Conservation (phyloP, 2,797 vertebrate species). For the Chelidonichthys spinosus region DNA sequence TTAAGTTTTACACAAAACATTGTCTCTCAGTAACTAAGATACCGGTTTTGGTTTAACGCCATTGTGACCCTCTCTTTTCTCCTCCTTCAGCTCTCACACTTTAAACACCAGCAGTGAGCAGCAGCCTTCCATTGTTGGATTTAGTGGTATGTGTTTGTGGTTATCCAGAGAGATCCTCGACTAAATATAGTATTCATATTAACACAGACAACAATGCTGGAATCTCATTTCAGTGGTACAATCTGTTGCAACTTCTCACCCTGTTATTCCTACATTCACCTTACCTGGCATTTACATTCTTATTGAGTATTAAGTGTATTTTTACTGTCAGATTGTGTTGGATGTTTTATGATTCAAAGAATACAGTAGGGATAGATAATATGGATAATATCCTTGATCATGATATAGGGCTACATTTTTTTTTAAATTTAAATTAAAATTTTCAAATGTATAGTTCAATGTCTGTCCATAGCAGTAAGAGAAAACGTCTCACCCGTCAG, state of each 20-base stretch:
- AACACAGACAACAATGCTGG: background rate
- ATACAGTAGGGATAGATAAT: background rate
- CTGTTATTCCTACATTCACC: background rate
- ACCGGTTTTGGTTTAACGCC: conserved; percentile 9
- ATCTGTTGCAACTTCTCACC: background rate
- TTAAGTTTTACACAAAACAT: background rate
- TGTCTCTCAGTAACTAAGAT: conserved; percentile 8
- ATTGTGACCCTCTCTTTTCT: background rate
- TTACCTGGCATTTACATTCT: background rate
- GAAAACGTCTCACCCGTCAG: background rate
- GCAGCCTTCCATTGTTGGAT: conserved; percentile 1
- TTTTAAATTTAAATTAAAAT: too few relatives aligned
- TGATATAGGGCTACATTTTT: background rate
- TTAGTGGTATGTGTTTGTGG: conserved; percentile 3
- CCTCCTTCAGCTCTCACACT: conserved; percentile 5
- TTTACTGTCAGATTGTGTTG: background rate
- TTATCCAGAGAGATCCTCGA: background rate
- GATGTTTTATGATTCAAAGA: background rate
- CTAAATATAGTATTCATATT: conserved; percentile 5
- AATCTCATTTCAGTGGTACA: background rate
- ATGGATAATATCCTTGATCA: background rate
- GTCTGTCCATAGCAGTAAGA: background rate
- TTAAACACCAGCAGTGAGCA: background rate
- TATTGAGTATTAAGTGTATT: background rate
- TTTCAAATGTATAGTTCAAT: background rate